Evolutionary conservation across 2,113 vertebrate species (phyloP), one percentile per base, ranked within the genome.

Genomic region (Halichoerus grypus): DNA sequence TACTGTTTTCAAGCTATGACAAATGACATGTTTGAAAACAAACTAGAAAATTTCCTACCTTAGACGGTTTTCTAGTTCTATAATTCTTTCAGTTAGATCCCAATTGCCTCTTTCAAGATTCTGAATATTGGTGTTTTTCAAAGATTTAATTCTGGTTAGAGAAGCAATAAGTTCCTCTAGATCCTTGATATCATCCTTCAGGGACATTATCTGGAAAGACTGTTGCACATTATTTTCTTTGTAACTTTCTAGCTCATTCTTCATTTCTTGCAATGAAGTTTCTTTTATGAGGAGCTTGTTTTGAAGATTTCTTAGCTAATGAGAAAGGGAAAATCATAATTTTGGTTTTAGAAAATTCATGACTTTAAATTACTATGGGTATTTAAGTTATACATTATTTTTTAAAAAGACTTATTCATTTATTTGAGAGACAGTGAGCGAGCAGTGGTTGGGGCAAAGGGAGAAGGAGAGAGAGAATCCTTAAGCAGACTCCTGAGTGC

Each of bases 291-390:
- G 18, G 72, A 98, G 76, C 16, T 98, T 97, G 46, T 89, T 98
- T 94, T 96, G 97, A 84, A 98, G 97, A 97, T 98, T 97, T 89
- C 97, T 98, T 46, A 97, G 46, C 97, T 98, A 94, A 63, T 85
- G 89, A 97, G 21, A 95, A 98, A 97, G 57, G 10, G 2, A 49
- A 33, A 85, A 85, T 88, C 26, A 71, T 76, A 63, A 72, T 82
- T 91, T 76, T 89, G 28, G 4, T 63, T 88, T 93, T 95, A 76
- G 95, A 94, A 94, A 94, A 49, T 65, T 94, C 36, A 31, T 69
- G 18, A 80, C 57, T 59, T 61, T 88, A 84, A 74, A 67, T 97
- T 19, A 90, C 71, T 22, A 92, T 57, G 5, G 42, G 1, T 86
- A 83, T 74, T 96, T 96, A 93, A 84, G 28, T 94, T 91, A 81